These are phyloP conservation scores for Spodoptera picta DNA, from an alignment of 2,888 invertebrate genomes.

Conservation along the genomic window DNA sequence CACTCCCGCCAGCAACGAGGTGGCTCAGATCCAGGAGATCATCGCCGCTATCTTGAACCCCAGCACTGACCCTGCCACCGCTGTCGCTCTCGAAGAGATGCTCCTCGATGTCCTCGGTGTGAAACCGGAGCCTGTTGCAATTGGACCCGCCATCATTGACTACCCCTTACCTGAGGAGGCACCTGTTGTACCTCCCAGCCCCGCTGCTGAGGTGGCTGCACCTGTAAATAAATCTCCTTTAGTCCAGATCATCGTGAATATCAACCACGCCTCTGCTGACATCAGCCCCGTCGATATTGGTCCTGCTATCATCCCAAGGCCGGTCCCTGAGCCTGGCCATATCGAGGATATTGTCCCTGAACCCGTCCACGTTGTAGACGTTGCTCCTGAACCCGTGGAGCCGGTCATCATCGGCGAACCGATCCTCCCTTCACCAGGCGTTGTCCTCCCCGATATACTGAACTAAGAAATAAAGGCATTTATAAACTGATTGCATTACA, in stretches of 20 bases:
- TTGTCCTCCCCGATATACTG: too few relatives aligned
- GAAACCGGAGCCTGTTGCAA: conserved; percentile 27
- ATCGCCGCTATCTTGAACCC: conserved; percentile 73
- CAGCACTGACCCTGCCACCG: conserved; percentile 72
- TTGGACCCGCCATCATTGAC: conserved; percentile 43
- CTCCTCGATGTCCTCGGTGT: conserved; percentile 37
- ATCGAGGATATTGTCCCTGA: conserved; percentile 8
- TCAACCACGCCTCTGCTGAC: conserved; percentile 51
- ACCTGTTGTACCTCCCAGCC: conserved; percentile 7
- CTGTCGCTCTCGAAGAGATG: conserved; percentile 57
- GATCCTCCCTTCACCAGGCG: too few relatives aligned
- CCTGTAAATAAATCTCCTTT: conserved; percentile 49
- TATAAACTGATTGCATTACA: too few relatives aligned
- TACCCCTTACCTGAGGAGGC: conserved; percentile 16
- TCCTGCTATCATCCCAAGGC: conserved; percentile 30
- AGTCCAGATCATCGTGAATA: conserved; percentile 67
- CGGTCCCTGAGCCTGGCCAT: conserved; percentile 7
- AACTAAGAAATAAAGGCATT: too few relatives aligned
- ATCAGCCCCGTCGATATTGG: conserved; percentile 32
- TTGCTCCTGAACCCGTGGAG: not conserved
- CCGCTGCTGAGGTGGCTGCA: conserved; percentile 10
- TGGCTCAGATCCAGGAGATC: conserved; percentile 64
- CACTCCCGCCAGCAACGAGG: conserved; percentile 43
- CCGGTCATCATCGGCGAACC: too few relatives aligned
- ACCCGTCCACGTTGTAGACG: not conserved